phyloP scores from a whole-genome alignment of 2,888 invertebrate species.

The Hypomecis punctinalis region DNA sequence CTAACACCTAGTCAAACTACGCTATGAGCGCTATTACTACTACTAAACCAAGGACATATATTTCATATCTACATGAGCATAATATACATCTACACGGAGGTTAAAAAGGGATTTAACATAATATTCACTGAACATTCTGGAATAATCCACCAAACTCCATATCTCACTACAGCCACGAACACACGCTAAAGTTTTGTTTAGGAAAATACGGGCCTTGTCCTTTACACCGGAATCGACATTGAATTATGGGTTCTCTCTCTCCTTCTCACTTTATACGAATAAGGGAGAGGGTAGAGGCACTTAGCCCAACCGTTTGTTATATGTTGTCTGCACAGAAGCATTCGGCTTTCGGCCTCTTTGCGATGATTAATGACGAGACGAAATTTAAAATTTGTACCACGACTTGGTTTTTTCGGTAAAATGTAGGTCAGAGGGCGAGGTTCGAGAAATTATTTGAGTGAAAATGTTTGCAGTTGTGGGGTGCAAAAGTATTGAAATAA shows the following conservation, averaged over 20 bases:
- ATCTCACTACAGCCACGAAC: slow-evolving; percentile 41
- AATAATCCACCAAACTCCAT: slow-evolving; percentile 37
- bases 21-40: too few relatives aligned
- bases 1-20: too few relatives aligned
- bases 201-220: slow-evolving; percentile 64
- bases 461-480: slow-evolving; percentile 17
- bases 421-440: slow-evolving; percentile 35
- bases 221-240: slow-evolving; percentile 66
- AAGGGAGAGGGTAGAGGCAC: slow-evolving; percentile 52
- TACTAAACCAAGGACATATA: background rate
- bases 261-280: slow-evolving; percentile 43
- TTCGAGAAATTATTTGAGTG: slow-evolving; percentile 13
- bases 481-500: background rate
- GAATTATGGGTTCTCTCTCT: slow-evolving; percentile 62
- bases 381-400: slow-evolving; percentile 65
- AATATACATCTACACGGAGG: background rate
- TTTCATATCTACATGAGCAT: background rate
- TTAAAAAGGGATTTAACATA: slow-evolving; percentile 18
- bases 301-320: slow-evolving; percentile 67
- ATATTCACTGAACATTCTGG: slow-evolving; percentile 22
- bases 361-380: slow-evolving; percentile 68
- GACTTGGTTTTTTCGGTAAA: slow-evolving; percentile 38
- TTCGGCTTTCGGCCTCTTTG: slow-evolving; percentile 61
- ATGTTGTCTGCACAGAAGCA: slow-evolving; percentile 65
- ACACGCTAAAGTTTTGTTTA: slow-evolving; percentile 59